A percentile compares a stretch with the other conserved stretches of the same genome.
phyloP scores from a whole-genome alignment of 2,797 vertebrate species.

The Anableps anableps region DNA sequence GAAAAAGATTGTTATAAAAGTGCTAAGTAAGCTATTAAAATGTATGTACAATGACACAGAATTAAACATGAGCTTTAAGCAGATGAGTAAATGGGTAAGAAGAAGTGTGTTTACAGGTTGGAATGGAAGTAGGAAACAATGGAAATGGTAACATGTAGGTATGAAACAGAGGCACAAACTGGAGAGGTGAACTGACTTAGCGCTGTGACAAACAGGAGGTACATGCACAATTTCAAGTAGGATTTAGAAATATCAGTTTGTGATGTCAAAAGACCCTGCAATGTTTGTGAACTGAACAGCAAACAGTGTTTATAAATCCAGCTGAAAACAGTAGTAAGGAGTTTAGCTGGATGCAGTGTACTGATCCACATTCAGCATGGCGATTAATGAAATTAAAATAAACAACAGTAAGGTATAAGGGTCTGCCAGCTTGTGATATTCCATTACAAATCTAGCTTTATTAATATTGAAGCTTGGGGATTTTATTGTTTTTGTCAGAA shows the following conservation, averaged over 20 bases:
- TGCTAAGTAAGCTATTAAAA: neutral
- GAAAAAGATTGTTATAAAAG: neutral
- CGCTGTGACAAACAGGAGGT: no score
- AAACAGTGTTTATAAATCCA: neutral
- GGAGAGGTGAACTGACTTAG: no score
- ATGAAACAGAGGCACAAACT: no score
- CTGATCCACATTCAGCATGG: neutral
- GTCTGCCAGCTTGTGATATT: neutral
- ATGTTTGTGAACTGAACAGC: neutral
- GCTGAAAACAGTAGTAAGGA: neutral
- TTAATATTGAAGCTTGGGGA: neutral
- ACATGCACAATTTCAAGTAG: no score
- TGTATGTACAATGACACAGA: neutral
- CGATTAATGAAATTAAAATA: neutral
- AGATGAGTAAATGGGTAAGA: no score
- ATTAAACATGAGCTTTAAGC: neutral
- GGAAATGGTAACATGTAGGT: no score
- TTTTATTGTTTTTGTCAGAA: neutral
- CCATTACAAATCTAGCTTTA: neutral
- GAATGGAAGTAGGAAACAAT: neutral
- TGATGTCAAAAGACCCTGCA: neutral
- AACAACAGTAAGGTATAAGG: neutral
- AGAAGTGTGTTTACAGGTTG: no score
- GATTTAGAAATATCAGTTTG: neutral
- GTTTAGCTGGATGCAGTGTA: no score